Percentiles rank a stretch among this genome's conserved stretches.
Evolutionary conservation across 2,113 vertebrate genomes (phyloP).

Genomic region (Haemorhous mexicanus): DNA sequence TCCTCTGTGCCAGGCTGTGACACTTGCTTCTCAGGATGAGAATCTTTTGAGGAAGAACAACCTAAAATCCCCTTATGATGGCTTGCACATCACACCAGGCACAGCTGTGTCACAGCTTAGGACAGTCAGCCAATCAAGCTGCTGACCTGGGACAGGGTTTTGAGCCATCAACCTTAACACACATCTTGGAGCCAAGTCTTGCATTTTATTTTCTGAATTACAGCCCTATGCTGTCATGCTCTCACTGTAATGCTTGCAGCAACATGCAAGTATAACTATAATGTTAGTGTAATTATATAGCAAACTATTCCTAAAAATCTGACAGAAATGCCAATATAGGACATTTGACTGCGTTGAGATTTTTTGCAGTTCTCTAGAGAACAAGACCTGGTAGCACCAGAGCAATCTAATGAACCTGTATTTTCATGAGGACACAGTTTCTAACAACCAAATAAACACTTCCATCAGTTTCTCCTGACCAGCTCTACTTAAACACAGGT

Average conservation of each 20-base stretch:
- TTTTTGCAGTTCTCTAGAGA: background rate
- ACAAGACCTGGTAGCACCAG: background rate
- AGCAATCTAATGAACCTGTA: background rate
- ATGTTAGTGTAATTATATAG: background rate
- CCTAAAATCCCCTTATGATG: background rate
- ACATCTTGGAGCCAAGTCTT: background rate
- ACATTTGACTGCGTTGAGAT: background rate
- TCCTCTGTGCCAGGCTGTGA: background rate
- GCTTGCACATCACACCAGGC: background rate
- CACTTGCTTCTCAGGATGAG: background rate
- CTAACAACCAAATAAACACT: background rate
- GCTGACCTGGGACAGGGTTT: background rate
- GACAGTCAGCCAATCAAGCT: background rate
- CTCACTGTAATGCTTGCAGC: background rate
- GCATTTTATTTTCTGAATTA: background rate
- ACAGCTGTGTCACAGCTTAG: rapidly evolving
- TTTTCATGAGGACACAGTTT: background rate
- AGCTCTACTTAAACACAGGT: background rate
- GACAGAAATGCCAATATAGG: rapidly evolving
- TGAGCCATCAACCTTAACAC: background rate
- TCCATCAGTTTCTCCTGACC: background rate
- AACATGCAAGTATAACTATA: background rate
- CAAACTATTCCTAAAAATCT: background rate
- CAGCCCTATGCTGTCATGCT: background rate
- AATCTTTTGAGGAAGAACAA: background rate